These are phyloP conservation scores for Triplophysa dalaica DNA, from an alignment of 2,113 vertebrate genomes.

Conservation along the genomic window DNA sequence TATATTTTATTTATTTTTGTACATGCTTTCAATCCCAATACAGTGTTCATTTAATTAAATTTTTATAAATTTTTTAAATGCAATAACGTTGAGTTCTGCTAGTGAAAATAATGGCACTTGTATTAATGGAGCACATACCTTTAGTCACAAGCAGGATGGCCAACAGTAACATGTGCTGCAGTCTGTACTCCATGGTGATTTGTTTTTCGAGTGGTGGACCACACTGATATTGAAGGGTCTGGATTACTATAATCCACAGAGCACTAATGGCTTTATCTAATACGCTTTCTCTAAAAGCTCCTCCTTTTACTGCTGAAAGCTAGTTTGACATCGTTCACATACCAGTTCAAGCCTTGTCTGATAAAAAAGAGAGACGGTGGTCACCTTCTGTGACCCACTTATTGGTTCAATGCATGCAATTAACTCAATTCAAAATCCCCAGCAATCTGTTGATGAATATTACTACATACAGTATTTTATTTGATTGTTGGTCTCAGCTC, in stretches of 20 bases:
- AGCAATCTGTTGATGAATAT: constrained; percentile 11
- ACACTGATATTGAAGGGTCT: constrained; percentile 44
- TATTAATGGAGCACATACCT: constrained; percentile 71
- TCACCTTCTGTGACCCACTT: constrained; percentile 51
- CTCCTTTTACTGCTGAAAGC: constrained; percentile 52
- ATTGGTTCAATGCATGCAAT: constrained; percentile 50
- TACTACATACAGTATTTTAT: constrained; percentile 2
- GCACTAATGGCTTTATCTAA: constrained; percentile 61
- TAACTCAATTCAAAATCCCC: constrained; percentile 26
- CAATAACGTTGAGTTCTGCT: not conserved
- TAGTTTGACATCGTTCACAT: constrained; percentile 35
- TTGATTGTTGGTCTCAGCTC: not conserved
- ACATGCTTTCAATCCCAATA: not conserved
- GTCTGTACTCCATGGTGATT: constrained; percentile 72
- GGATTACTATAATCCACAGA: constrained; percentile 64
- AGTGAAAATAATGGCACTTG: not conserved
- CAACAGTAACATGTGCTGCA: constrained; percentile 71
- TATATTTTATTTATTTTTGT: too few species aligned
- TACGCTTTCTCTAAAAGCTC: constrained; percentile 59
- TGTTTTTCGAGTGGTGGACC: constrained; percentile 50
- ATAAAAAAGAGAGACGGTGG: constrained; percentile 2
- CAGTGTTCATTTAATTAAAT: too few species aligned
- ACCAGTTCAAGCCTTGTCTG: not conserved
- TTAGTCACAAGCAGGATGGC: constrained; percentile 77
- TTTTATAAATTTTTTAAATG: not conserved